Base-by-base conservation (phyloP, 2,797 vertebrate genomes). In the Macrochelys suwanniensis region DNA sequence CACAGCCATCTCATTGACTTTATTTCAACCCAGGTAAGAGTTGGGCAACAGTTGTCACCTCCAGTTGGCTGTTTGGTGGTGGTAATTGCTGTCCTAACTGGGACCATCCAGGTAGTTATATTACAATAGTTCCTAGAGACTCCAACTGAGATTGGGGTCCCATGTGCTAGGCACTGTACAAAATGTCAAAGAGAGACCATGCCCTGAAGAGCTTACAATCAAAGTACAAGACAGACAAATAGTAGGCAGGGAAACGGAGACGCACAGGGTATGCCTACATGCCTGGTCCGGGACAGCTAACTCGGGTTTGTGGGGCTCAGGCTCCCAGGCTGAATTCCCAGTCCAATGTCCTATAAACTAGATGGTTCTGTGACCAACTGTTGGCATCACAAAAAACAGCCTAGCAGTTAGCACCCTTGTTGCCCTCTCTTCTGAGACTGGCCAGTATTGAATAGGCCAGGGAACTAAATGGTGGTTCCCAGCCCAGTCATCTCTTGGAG, bases 1-100 rank as follows among this genome's bases (percentile, higher is more conserved):
- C 0, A 1, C 25, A 3, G 4, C 1, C 37, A 17, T 2, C 4
- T 31, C 78, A 4, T 0, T 3, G 53, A 31, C 1, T 0, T 3
- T 45, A 7, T 21, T 33, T 56, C 11, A 8, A 1, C 13, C 21
- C 3, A 0, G 5, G 17, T 4, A 23, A 45, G 54, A 77, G 25
- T n/a, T 26, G 56, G 28, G 51, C 51, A 26, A 0, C 8, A 26
- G 12, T 65, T 68, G 59, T 78, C 49, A 2, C 28, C 9, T 25
- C 53, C 78, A 5, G 17, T 10, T 11, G 2, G 23, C 45, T 1
- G 0, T 23, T 47, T 51, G 4, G 2, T 26, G 68, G 47, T 19
- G 68, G 77, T 7, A 56, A 1, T 11, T 33, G 4, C 57, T 5
- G 33, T 12, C 4, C 68, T 56, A 6, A 37, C 47, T 8, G 31